Conservation (phyloP, 2,113 vertebrate genomes). For the Cyphomyrus discorhynchus region DNA sequence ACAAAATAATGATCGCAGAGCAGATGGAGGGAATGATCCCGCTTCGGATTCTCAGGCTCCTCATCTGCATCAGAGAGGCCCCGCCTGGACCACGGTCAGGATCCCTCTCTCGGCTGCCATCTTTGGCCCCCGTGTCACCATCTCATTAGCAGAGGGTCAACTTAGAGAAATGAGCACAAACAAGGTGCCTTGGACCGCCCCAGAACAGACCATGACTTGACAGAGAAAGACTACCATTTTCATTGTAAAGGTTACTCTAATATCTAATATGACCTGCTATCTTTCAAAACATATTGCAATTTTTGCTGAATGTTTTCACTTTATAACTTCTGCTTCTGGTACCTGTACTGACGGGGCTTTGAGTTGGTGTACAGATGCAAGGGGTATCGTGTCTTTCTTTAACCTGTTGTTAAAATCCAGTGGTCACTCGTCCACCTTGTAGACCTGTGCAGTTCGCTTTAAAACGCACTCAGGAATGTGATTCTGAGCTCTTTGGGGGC, state of each 20-base stretch:
- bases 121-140: background rate
- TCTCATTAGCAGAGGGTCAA: too few species aligned
- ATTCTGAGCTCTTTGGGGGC: background rate
- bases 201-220: background rate
- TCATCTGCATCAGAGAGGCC: background rate
- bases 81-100: background rate
- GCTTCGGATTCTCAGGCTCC: background rate
- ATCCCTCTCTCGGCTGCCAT: background rate
- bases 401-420: background rate
- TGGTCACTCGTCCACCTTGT: background rate
- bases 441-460: background rate
- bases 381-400: background rate
- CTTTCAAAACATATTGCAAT: background rate
- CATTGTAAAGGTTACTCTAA: background rate
- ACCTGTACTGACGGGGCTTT: background rate
- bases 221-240: background rate
- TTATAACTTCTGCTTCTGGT: background rate
- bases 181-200: background rate
- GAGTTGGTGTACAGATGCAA: background rate
- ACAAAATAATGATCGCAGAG: background rate
- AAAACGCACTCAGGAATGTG: background rate
- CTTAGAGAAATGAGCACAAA: background rate
- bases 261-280: background rate
- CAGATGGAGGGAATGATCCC: conserved; percentile 9
- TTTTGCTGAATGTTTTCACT: background rate